phyloP scores from a whole-genome alignment of 2,797 vertebrate species.

The Mareca penelope region DNA sequence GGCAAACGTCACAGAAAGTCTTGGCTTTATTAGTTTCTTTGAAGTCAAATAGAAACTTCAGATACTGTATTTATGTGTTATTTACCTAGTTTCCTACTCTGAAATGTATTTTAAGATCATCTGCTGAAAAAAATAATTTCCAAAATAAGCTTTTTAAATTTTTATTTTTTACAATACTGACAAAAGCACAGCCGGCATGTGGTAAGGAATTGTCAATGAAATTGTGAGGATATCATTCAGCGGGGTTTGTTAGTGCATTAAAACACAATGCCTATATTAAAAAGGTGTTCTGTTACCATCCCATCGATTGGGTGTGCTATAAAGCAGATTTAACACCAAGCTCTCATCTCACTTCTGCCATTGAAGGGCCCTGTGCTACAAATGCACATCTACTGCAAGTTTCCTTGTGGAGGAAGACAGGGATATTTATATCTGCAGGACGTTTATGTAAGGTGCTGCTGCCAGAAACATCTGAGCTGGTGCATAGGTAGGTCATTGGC shows the following conservation, averaged over 20 bases:
- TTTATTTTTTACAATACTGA: not conserved
- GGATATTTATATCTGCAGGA: not conserved
- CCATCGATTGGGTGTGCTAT: not conserved
- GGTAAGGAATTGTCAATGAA: not conserved
- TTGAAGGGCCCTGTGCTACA: not conserved
- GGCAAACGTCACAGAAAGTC: not conserved
- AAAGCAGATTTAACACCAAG: not conserved
- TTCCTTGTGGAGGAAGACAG: not conserved
- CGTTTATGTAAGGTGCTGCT: not conserved
- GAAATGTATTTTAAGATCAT: not conserved
- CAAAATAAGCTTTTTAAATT: not conserved
- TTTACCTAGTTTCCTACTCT: not conserved
- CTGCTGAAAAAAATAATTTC: not conserved
- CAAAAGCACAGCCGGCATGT: not conserved
- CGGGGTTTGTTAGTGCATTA: not conserved
- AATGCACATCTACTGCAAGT: not conserved
- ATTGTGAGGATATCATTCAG: not conserved
- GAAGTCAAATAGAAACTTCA: not conserved
- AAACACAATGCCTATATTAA: not conserved
- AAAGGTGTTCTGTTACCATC: not conserved
- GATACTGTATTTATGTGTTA: not conserved
- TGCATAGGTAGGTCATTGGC: accelerated
- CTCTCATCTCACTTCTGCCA: not conserved
- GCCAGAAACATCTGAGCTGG: not conserved
- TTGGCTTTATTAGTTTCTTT: not conserved